These are phyloP conservation scores for Leptatherina wallacei DNA, from an alignment of 2,797 vertebrate genomes.

Conservation along the genomic window DNA sequence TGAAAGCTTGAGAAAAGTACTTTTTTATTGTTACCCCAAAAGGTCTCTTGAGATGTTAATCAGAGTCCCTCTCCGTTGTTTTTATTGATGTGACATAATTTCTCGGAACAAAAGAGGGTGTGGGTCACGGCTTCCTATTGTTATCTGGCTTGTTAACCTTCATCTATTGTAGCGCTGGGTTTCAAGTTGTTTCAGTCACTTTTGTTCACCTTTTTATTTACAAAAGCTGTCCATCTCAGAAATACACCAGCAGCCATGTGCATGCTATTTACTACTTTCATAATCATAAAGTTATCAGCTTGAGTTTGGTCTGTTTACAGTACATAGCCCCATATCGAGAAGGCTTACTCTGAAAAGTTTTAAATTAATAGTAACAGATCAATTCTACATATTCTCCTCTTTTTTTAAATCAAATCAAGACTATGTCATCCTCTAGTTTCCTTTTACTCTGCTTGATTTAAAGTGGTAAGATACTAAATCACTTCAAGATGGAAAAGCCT, in stretches of 20 bases:
- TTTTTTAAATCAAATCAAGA: conserved; percentile 2
- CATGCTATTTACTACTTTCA: not conserved
- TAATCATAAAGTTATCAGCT: not conserved
- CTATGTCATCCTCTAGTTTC: not conserved
- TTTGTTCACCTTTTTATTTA: conserved; percentile 33
- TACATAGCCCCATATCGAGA: not conserved
- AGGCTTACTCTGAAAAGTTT: not conserved
- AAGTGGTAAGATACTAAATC: conserved; percentile 2
- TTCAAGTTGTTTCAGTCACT: conserved; percentile 39
- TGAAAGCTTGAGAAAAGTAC: not conserved
- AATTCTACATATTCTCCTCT: not conserved
- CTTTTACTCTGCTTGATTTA: conserved; percentile 13
- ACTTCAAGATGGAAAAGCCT: conserved; percentile 21
- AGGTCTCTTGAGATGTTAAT: conserved; percentile 12
- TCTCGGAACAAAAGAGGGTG: conserved; percentile 41
- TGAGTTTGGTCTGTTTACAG: not conserved
- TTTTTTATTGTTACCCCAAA: not conserved
- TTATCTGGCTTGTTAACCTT: conserved; percentile 21
- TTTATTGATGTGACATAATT: conserved; percentile 39
- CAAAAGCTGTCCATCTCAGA: conserved; percentile 4
- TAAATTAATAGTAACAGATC: not conserved
- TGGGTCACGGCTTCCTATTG: conserved; percentile 37
- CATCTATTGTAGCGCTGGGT: conserved; percentile 43
- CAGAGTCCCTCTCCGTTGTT: conserved; percentile 30
- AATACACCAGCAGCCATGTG: not conserved